These are phyloP conservation scores for Dioctria rufipes DNA, from an alignment of 2,888 invertebrate species.

Conservation along the genomic window DNA sequence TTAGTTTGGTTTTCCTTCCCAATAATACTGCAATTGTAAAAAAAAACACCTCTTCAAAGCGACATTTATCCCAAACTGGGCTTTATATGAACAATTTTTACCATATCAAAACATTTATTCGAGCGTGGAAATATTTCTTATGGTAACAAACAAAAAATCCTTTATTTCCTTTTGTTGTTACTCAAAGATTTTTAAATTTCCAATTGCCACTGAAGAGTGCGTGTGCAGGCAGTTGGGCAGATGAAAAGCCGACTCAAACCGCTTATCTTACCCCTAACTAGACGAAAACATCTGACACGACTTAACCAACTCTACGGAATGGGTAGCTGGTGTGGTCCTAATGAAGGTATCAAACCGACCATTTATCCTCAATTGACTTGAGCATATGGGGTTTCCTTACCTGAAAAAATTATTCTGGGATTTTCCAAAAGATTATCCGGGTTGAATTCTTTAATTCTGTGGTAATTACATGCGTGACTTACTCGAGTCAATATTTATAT, in stretches of 20 bases:
- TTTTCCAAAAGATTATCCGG: constrained; percentile 39
- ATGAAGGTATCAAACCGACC: constrained; percentile 24
- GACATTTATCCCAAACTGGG: background rate
- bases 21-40: too few species aligned
- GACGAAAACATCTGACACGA: constrained; percentile 35
- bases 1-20: too few species aligned
- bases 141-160: background rate
- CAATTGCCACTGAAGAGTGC: background rate
- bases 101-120: constrained; percentile 28
- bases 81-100: constrained; percentile 5
- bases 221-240: background rate
- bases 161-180: background rate
- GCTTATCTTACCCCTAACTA: constrained; percentile 12
- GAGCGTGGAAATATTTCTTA: constrained; percentile 17
- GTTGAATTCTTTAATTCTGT: constrained; percentile 32
- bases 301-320: constrained; percentile 29
- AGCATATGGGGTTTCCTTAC: constrained; percentile 31
- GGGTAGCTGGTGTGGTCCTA: constrained; percentile 10
- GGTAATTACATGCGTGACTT: constrained; percentile 50
- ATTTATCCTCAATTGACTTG: constrained; percentile 45
- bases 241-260: background rate
- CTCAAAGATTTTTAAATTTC: constrained; percentile 1
- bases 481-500: constrained; percentile 46
- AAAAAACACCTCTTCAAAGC: too few species aligned
- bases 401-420: constrained; percentile 33